Percentiles rank a stretch among this genome's conserved stretches.
These are phyloP conservation scores for Chlorospingus flavigularis DNA, from an alignment of 2,797 vertebrate genomes.

Conservation along the genomic window DNA sequence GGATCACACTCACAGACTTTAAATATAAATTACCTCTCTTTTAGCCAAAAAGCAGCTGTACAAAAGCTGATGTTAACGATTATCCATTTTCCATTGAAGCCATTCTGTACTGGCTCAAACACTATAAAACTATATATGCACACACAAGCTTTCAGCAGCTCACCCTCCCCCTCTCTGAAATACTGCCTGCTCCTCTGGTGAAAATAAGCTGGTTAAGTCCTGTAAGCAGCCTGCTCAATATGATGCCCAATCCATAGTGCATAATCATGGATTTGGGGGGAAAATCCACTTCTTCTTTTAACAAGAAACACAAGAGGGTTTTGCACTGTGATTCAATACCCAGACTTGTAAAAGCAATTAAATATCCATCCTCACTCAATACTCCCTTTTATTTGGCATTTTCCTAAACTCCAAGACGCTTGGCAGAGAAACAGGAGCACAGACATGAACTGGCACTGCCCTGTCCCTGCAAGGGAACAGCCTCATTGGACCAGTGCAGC, in stretches of 20 bases:
- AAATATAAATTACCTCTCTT: constrained; percentile 21
- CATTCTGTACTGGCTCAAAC: neutral
- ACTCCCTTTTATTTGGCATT: neutral
- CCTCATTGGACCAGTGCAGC: neutral
- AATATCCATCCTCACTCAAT: neutral
- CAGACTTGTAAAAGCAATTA: constrained; percentile 10
- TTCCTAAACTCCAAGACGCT: neutral
- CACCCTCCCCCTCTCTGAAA: neutral
- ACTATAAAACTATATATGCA: neutral
- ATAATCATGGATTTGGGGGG: neutral
- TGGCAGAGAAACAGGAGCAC: neutral
- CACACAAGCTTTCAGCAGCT: neutral
- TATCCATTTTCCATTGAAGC: constrained; percentile 40
- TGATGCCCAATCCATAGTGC: neutral
- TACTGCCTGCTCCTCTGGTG: neutral
- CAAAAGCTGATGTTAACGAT: constrained; percentile 47
- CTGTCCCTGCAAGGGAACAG: neutral
- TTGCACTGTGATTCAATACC: neutral
- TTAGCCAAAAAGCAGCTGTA: constrained; percentile 42
- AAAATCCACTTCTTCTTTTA: neutral
- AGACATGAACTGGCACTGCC: neutral
- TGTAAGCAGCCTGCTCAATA: neutral
- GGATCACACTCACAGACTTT: neutral
- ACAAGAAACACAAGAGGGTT: neutral
- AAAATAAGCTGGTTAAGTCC: constrained; percentile 20